A percentile compares a stretch with the other conserved stretches of the same genome.
phyloP scores from a whole-genome alignment of 1,140 invertebrate species.

The Bradysia coprophila region DNA sequence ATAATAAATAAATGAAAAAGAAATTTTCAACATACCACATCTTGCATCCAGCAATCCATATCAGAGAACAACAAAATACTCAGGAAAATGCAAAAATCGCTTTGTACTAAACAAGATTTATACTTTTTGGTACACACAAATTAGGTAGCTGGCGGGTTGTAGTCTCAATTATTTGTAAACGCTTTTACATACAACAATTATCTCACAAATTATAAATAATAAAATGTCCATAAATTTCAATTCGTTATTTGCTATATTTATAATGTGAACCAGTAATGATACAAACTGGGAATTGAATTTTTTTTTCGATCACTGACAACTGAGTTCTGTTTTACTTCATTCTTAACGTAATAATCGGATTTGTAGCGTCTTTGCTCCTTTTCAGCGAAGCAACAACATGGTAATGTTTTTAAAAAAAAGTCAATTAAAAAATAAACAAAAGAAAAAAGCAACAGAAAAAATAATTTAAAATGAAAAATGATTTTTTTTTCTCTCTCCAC shows the following conservation, averaged over 20 bases:
- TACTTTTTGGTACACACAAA: background rate
- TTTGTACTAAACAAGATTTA: too few species aligned
- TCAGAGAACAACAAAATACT: background rate
- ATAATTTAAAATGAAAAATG: too few species aligned
- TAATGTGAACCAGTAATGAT: too few species aligned
- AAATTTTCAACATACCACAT: slow-evolving; percentile 1
- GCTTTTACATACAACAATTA: background rate
- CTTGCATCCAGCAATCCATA: background rate
- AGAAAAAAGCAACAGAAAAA: background rate
- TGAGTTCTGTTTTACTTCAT: too few species aligned
- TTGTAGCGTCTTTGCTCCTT: too few species aligned
- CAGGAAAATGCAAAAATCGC: too few species aligned
- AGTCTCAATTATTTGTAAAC: background rate
- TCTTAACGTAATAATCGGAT: too few species aligned
- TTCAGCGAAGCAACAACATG: background rate
- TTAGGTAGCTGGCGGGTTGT: background rate
- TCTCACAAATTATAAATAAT: background rate
- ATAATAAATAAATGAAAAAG: background rate
- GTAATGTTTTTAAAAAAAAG: background rate
- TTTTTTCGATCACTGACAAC: too few species aligned
- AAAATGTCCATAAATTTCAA: background rate
- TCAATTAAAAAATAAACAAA: background rate
- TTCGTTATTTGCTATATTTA: too few species aligned
- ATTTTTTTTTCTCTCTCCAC: too few species aligned
- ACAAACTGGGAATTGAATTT: too few species aligned